Evolutionary conservation across 2,888 invertebrate species (phyloP).

Genomic region (Eudasyphora cyanicolor): DNA sequence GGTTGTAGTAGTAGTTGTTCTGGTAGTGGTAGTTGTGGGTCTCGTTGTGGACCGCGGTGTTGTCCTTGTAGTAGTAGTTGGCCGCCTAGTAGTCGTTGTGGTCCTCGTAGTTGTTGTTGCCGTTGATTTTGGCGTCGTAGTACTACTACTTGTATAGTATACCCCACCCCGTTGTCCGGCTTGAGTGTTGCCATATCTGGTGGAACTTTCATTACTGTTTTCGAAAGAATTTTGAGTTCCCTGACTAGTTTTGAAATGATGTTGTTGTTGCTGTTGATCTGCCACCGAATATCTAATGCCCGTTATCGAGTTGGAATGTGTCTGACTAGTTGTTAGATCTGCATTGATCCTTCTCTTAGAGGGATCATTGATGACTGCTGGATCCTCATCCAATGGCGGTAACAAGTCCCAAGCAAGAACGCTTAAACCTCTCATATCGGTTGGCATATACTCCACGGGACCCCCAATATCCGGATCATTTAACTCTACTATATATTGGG

Average conservation of each 20-base stretch:
- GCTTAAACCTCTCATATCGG: slow-evolving; percentile 69
- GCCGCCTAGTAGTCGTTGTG: slow-evolving; percentile 47
- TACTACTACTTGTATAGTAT: slow-evolving; percentile 69
- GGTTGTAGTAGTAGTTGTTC: slow-evolving; percentile 63
- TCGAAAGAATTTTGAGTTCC: slow-evolving; percentile 12
- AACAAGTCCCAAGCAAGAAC: slow-evolving; percentile 78
- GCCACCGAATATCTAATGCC: slow-evolving; percentile 48
- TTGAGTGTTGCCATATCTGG: slow-evolving; percentile 63
- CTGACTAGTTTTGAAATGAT: slow-evolving; percentile 50
- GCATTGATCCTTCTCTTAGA: slow-evolving; percentile 67
- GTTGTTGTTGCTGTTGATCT: slow-evolving; percentile 12
- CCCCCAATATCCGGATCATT: slow-evolving; percentile 74
- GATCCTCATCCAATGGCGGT: slow-evolving; percentile 70
- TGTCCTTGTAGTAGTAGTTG: slow-evolving; percentile 45
- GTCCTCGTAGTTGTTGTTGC: slow-evolving; percentile 60
- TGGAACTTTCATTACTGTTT: slow-evolving; percentile 37
- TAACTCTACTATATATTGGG: slow-evolving; percentile 73
- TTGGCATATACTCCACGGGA: slow-evolving; percentile 72
- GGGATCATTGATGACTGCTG: slow-evolving; percentile 69
- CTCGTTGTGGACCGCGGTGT: slow-evolving; percentile 64
- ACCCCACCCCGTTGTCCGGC: slow-evolving; percentile 67
- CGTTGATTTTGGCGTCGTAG: slow-evolving; percentile 58
- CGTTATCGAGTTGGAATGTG: too few relatives aligned
- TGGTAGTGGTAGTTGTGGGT: slow-evolving; percentile 51
- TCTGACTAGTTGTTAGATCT: slow-evolving; percentile 54